Conservation (phyloP, 2,113 vertebrate genomes). For the Myiopsitta monachus region DNA sequence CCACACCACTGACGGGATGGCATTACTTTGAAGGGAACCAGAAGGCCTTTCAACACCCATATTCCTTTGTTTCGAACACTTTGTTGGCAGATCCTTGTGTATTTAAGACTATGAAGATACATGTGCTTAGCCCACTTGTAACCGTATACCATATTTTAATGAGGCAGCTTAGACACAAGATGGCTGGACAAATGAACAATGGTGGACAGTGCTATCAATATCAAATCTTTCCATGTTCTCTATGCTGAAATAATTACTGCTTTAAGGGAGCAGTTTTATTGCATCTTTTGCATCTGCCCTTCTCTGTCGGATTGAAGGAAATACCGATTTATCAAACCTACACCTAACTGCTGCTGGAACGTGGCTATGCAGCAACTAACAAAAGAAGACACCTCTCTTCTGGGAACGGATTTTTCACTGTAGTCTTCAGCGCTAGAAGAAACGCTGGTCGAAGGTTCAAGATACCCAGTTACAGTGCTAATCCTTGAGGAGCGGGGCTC, state of each 20-base stretch:
- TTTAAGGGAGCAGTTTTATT: not conserved
- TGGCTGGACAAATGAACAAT: rapidly evolving
- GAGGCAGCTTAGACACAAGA: not conserved
- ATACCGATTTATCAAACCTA: not conserved
- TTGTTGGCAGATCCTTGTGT: not conserved
- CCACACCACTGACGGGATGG: rapidly evolving
- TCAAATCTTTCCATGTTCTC: not conserved
- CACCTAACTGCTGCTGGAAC: not conserved
- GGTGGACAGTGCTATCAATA: rapidly evolving
- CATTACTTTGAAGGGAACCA: not conserved
- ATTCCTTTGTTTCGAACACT: not conserved
- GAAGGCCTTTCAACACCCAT: not conserved
- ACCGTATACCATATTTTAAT: not conserved
- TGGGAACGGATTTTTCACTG: not conserved
- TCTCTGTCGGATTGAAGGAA: not conserved
- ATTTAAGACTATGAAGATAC: not conserved
- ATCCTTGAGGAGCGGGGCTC: not conserved
- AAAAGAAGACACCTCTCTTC: too few species aligned
- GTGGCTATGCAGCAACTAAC: not conserved
- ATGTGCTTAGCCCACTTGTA: not conserved
- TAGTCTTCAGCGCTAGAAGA: not conserved
- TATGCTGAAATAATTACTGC: not conserved
- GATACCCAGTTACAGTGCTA: rapidly evolving
- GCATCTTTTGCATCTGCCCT: not conserved
- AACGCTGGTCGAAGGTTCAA: not conserved